Base-by-base conservation (phyloP, 1,140 invertebrate species). In the Bombyx mori region DNA sequence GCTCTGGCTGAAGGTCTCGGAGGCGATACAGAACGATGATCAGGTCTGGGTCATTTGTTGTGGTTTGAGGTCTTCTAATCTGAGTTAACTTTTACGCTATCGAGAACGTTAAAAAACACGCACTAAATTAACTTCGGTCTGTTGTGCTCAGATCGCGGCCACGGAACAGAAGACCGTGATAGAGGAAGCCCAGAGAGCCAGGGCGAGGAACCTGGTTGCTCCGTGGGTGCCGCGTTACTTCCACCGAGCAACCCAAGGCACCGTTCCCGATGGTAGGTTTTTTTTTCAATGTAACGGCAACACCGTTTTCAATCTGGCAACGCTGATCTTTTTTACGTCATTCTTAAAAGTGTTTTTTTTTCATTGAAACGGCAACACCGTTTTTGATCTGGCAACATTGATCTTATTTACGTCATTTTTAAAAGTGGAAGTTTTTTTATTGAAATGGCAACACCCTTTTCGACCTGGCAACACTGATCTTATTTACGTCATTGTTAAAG, bases 91-190 rank as follows among this genome's bases (percentile, higher is more conserved):
- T 18, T 18, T 18, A 18, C 12, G 12, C 12, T 18, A 18, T 18
- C 12, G 12, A 18, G 12, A 18, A 18, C 12, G 12, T 18, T 18
- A 18, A 18, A 18, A 18, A 18, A 18, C 12, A 18, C 12, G 12
- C 12, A 18, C 12, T 3, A 35, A 0, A 35, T 35, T 3, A 35
- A 3, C 26, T 35, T 35, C 26, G 26, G 26, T 35, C 26, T 35
- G 26, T 8, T 2, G 6, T 43, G 45, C 53, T 2, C 81, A 92
- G 86, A 82, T 92, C 44, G 92, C 91, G 9, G 97, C 97, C 0
- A 98, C 96, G 3, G 92, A 96, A 54, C 94, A 97, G 69, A 98
- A 98, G 86, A 97, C 94, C 5, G 82, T 92, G 51, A 88, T 98
- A 48, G 97, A 98, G 72, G 95, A 97, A 75, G 92, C 91, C 7